Conservation (phyloP, 2,888 invertebrate genomes). For the Serrognathus titanus region DNA sequence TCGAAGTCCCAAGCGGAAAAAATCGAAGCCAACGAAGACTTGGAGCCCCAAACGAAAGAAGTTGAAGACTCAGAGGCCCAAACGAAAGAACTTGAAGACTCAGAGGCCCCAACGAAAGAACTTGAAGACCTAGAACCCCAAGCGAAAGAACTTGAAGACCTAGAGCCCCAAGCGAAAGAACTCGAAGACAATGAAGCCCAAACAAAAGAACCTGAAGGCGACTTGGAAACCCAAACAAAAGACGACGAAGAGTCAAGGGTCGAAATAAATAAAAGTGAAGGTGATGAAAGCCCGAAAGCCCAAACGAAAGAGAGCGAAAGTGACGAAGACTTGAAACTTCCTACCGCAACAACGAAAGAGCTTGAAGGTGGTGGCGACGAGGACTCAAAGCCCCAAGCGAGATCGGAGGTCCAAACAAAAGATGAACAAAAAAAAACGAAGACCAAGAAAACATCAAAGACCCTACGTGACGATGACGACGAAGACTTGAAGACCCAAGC, state of each 20-base stretch:
- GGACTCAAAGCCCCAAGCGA: no score
- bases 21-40: neutral
- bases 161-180: neutral
- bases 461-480: neutral
- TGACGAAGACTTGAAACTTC: neutral
- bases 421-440: conserved; percentile 12
- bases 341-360: neutral
- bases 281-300: conserved; percentile 19
- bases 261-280: conserved; percentile 13
- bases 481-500: conserved; percentile 1
- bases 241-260: conserved; percentile 5
- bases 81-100: conserved; percentile 9
- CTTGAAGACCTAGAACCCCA: conserved; percentile 8
- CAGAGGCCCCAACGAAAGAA: conserved; percentile 13
- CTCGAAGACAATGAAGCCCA: conserved; percentile 26
- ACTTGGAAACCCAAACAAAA: conserved; percentile 10
- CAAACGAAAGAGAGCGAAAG: neutral
- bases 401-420: conserved; percentile 7
- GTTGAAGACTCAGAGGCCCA: conserved; percentile 8
- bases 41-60: neutral
- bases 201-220: neutral
- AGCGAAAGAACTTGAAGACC: neutral
- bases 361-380: neutral
- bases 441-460: conserved; percentile 4
- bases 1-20: neutral